These are phyloP conservation scores for Temnopleurus reevesii DNA, from an alignment of 53 echinoderm and acorn worm species.

Conservation along the genomic window DNA sequence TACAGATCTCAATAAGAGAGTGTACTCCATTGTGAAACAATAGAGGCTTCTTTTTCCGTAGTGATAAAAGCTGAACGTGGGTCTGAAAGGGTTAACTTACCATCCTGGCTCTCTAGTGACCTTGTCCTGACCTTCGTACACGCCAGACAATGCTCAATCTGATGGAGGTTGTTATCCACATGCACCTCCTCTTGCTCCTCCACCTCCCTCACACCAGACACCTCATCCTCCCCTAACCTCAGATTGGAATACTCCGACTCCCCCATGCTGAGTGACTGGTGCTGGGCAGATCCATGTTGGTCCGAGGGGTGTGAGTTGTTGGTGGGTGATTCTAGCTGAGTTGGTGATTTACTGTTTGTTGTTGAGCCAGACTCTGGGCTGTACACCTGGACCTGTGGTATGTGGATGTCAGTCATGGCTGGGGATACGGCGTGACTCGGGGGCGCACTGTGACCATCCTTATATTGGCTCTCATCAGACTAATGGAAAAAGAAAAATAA, in stretches of 20 bases:
- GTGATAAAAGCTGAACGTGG: too few relatives aligned
- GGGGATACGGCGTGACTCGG: constrained; percentile 35
- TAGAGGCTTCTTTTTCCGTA: too few relatives aligned
- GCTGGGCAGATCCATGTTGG: constrained; percentile 12
- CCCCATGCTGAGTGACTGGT: background rate
- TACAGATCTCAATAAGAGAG: too few relatives aligned
- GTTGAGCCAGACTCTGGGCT: constrained; percentile 51
- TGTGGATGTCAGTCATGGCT: constrained; percentile 71
- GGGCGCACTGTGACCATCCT: constrained; percentile 70
- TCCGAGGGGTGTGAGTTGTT: constrained; percentile 19
- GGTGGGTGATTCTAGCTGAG: background rate
- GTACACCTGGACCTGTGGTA: constrained; percentile 72
- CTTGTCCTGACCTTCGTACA: constrained; percentile 83
- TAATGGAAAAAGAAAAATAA: background rate
- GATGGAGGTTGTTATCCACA: constrained; percentile 71
- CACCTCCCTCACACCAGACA: constrained; percentile 5
- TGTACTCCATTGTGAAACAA: too few relatives aligned
- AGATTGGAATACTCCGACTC: constrained; percentile 11
- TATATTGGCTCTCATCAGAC: constrained; percentile 92
- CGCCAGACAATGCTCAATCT: constrained; percentile 72
- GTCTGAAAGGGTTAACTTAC: too few relatives aligned
- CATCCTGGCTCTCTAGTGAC: constrained; percentile 43
- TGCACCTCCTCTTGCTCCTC: constrained; percentile 55
- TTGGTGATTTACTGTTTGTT: constrained; percentile 43
- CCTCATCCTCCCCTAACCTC: constrained; percentile 4